A percentile compares a stretch with the other conserved stretches of the same genome.
phyloP scores from a whole-genome alignment of 2,888 invertebrate species.

The Sesamia inferens region DNA sequence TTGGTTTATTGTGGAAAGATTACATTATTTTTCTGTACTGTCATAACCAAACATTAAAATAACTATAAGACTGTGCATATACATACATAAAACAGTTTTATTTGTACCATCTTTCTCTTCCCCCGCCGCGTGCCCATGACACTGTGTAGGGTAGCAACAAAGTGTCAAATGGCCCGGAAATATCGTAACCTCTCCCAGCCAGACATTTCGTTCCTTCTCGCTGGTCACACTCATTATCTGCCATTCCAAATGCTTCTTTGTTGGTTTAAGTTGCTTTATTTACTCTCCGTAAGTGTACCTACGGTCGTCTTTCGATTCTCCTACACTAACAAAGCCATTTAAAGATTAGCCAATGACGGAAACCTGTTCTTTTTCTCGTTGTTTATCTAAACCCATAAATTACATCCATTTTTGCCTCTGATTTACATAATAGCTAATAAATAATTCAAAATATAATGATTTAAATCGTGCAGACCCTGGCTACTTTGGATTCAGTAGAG shows the following conservation, averaged over 20 bases:
- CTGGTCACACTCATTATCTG: conserved; percentile 87
- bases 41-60: conserved; percentile 34
- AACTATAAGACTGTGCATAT: conserved; percentile 14
- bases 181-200: conserved; percentile 84
- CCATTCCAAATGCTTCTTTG: conserved; percentile 83
- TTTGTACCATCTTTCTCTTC: conserved; percentile 66
- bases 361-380: conserved; percentile 29
- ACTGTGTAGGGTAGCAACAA: conserved; percentile 86
- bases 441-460: conserved; percentile 50
- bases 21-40: neutral
- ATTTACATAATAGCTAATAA: conserved; percentile 56
- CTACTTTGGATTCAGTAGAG: no score
- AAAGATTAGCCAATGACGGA: conserved; percentile 43
- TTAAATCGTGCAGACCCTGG: no score
- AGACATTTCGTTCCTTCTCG: conserved; percentile 86
- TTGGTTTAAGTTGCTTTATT: conserved; percentile 87
- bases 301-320: conserved; percentile 27
- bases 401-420: conserved; percentile 40
- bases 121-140: conserved; percentile 78
- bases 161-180: conserved; percentile 87
- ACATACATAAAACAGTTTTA: conserved; percentile 57
- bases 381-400: conserved; percentile 42
- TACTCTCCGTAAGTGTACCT: conserved; percentile 71
- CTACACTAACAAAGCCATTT: conserved; percentile 47
- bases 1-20: neutral